Evolutionary conservation across 1,140 invertebrate genomes (phyloP).

Genomic region (Cyclargus thomasi): DNA sequence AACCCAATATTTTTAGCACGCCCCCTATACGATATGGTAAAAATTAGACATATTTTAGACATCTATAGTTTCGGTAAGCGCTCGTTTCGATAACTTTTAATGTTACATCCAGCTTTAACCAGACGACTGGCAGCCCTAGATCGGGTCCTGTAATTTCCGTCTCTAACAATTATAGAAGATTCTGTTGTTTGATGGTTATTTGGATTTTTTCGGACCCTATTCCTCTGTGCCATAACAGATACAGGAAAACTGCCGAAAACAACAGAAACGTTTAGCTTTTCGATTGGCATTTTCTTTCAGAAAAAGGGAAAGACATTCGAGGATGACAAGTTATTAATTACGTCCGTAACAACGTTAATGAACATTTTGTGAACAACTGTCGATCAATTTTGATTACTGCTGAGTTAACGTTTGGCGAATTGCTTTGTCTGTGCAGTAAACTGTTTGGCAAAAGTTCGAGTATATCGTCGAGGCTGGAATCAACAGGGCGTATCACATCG

Average conservation of each 20-base stretch:
- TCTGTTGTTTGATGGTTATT: constrained; percentile 4
- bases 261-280: not conserved
- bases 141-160: constrained; percentile 10
- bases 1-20: too few species aligned
- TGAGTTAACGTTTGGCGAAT: too few species aligned
- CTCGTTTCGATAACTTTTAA: not conserved
- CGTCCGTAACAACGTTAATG: not conserved
- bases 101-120: not conserved
- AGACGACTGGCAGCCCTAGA: not conserved
- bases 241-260: not conserved
- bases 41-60: too few species aligned
- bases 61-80: too few species aligned
- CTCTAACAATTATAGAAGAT: constrained; percentile 19
- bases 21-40: too few species aligned
- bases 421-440: too few species aligned
- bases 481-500: not conserved
- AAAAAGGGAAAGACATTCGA: not conserved
- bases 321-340: constrained; percentile 1
- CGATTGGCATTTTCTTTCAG: not conserved
- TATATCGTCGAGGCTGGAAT: too few species aligned
- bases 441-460: not conserved
- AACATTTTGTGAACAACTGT: not conserved
- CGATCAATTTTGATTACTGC: not conserved
- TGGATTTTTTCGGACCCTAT: not conserved
- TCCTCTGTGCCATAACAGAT: not conserved